phyloP scores from a whole-genome alignment of 2,888 invertebrate genomes.

The Sesia apiformis region DNA sequence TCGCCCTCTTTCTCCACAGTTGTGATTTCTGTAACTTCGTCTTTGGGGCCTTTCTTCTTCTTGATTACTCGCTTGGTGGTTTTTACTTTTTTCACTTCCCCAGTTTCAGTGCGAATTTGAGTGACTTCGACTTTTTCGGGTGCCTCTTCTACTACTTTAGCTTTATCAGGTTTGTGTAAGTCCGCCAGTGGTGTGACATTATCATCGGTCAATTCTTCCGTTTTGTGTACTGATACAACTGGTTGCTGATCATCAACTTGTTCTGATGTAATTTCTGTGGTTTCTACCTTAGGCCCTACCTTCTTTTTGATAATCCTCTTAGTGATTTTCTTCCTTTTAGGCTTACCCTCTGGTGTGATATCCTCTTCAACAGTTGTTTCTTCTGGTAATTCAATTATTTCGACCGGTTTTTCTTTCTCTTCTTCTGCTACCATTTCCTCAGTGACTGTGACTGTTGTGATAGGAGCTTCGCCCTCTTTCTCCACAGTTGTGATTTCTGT shows the following conservation, averaged over 20 bases:
- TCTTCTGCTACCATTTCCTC: conserved; percentile 1
- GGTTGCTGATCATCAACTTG: conserved; percentile 59
- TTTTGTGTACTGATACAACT: conserved; percentile 39
- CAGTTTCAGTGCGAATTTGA: neutral
- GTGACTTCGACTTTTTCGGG: conserved; percentile 4
- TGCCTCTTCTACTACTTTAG: conserved; percentile 18
- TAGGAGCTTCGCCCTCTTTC: conserved; percentile 14
- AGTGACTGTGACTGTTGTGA: conserved; percentile 2
- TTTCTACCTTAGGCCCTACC: conserved; percentile 28
- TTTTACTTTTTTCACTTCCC: conserved; percentile 20
- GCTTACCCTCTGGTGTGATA: conserved; percentile 24
- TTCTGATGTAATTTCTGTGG: conserved; percentile 37
- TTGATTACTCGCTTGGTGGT: conserved; percentile 17
- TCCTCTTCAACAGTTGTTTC: conserved; percentile 17
- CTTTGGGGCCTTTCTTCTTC: conserved; percentile 14
- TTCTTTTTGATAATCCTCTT: conserved; percentile 30
- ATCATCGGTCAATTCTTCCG: conserved; percentile 33
- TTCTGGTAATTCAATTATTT: conserved; percentile 29
- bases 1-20: conserved; percentile 20
- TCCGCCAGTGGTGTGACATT: conserved; percentile 13
- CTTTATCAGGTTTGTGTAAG: conserved; percentile 13
- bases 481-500: conserved; percentile 42
- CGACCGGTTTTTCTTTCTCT: conserved; percentile 6
- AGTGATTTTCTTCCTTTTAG: conserved; percentile 26
- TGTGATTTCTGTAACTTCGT: conserved; percentile 4